These are phyloP conservation scores for Dryomyza anilis DNA, from an alignment of 2,888 invertebrate genomes.

Conservation along the genomic window DNA sequence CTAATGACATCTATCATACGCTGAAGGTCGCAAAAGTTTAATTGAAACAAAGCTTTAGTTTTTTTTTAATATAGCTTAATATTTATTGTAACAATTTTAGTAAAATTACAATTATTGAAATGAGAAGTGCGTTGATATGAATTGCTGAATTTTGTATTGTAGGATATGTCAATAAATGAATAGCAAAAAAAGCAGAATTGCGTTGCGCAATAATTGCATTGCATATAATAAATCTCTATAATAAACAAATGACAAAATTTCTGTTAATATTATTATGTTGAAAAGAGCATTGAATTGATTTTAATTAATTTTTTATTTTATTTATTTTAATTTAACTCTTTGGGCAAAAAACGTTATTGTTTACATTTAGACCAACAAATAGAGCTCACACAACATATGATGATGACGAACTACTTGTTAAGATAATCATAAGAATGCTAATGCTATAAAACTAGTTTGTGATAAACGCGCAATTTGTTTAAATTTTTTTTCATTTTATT, in stretches of 20 bases:
- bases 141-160: neutral
- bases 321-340: neutral
- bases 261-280: too few species aligned
- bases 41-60: neutral
- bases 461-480: neutral
- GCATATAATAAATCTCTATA: too few species aligned
- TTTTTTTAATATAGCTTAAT: neutral
- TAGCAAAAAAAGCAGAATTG: neutral
- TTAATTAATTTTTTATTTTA: neutral
- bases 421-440: constrained; percentile 40
- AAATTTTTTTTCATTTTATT: neutral
- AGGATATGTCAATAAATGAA: constrained; percentile 5
- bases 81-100: constrained; percentile 13
- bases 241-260: too few species aligned
- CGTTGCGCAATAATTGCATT: neutral
- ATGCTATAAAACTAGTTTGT: constrained; percentile 5
- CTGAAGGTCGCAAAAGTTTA: neutral
- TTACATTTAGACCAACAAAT: constrained; percentile 1
- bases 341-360: constrained; percentile 8
- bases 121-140: constrained; percentile 11
- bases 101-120: constrained; percentile 7
- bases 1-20: neutral
- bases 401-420: constrained; percentile 19
- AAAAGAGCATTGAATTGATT: too few species aligned
- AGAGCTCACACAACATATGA: neutral